Base-by-base conservation (phyloP, 2,113 vertebrate genomes). In the Boleophthalmus pectinirostris region DNA sequence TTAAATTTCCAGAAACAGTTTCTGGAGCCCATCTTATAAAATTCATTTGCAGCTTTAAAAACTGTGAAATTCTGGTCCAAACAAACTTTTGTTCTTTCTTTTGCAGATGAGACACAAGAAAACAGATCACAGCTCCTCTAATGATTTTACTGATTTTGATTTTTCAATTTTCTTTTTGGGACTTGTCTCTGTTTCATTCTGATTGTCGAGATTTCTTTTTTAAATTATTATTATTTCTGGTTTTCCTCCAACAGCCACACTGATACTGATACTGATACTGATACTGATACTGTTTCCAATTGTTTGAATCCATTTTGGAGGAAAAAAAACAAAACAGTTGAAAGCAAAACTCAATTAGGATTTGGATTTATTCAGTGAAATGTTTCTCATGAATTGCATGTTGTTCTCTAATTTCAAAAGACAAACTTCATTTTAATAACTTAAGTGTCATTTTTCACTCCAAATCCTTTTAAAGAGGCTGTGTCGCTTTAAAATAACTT, bases 71-170 rank as follows among this genome's bases (percentile, higher is more conserved):
- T 80, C 73, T 78, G 82, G 85, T 93, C 92, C 91, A 92, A 90
- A 88, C 90, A 92, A 93, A 92, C 87, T 75, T 77, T 85, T 90
- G 87, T 88, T 93, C 82, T 93, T 93, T 93, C 87, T 93, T 90
- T 94, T 93, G 60, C 92, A 94, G 93, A 93, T 90, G 89, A 93
- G 87, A 92, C 92, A 88, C 93, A 93, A 91, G 90, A 92, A 91
- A 88, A 88, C 91, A 91, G 80, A 86, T 86, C 82, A 87, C 80
- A 75, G 66, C 79, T 81, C 74, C 74, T 78, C 82, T 83, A 76
- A 77, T 74, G 64, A 58, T 58, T 29, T 2, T 29, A 29, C 29
- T 29, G 29, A 29, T 29, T n/a, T n/a, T n/a, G n/a, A n/a, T 72
- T 85, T 85, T 79, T 71, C 66, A 53, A 56, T 74, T 33, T 58